These are phyloP conservation scores for Calypte anna DNA, from an alignment of 2,113 vertebrate genomes.

Conservation along the genomic window DNA sequence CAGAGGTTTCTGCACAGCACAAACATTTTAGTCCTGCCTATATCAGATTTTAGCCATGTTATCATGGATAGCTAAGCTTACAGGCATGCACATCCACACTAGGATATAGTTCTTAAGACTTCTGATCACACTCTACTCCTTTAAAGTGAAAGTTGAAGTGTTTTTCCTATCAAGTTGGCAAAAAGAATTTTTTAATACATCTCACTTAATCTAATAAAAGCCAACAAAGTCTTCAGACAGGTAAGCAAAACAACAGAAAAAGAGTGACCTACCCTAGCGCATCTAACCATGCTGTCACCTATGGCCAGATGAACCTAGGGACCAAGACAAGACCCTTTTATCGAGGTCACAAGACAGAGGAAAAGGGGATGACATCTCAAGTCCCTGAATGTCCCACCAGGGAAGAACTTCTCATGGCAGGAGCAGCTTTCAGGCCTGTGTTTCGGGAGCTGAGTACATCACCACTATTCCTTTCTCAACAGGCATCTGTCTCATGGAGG, in stretches of 20 bases:
- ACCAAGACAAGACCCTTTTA: neutral
- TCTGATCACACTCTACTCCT: neutral
- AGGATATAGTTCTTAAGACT: neutral
- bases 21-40: neutral
- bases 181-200: neutral
- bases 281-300: neutral
- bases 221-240: neutral
- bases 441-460: neutral
- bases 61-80: neutral
- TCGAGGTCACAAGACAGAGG: neutral
- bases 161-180: neutral
- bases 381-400: neutral
- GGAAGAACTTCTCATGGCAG: neutral
- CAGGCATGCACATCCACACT: accelerated
- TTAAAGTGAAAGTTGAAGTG: neutral
- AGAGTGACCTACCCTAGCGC: neutral
- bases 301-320: accelerated
- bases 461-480: neutral
- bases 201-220: neutral
- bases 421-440: neutral
- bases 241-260: neutral
- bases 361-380: neutral
- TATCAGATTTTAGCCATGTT: neutral
- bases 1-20: neutral
- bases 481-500: neutral